These are phyloP conservation scores for Drosophila nebulosa DNA, from an alignment of 1,140 invertebrate genomes.

Conservation along the genomic window DNA sequence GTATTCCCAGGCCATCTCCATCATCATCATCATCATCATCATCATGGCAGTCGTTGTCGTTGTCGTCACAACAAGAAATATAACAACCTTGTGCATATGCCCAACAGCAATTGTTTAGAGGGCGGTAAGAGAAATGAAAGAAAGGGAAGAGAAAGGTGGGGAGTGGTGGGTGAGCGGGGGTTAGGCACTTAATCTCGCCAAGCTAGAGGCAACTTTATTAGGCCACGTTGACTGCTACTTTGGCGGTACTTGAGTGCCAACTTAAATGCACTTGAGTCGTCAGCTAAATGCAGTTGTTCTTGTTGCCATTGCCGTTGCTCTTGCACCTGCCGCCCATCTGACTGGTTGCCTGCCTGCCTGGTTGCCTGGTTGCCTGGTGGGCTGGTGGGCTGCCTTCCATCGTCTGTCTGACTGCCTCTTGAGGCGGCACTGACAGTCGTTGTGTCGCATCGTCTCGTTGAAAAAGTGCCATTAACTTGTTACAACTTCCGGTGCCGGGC, in stretches of 20 bases:
- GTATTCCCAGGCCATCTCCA: conserved; percentile 17
- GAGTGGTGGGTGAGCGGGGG: neutral
- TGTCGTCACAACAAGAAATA: conserved; percentile 2
- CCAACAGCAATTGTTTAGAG: conserved; percentile 7
- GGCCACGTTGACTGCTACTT: conserved; percentile 75
- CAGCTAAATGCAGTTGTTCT: conserved; percentile 43
- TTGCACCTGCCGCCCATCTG: conserved; percentile 28
- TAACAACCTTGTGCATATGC: conserved; percentile 8
- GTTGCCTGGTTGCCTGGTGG: neutral
- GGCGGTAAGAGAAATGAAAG: neutral
- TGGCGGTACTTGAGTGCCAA: conserved; percentile 69
- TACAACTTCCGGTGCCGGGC: conserved; percentile 66
- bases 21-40: conserved; percentile 12
- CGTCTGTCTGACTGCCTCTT: conserved; percentile 5
- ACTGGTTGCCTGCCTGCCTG: neutral
- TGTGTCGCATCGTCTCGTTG: conserved; percentile 38
- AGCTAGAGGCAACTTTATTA: conserved; percentile 69
- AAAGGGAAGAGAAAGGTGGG: neutral
- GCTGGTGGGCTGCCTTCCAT: neutral
- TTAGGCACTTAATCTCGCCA: conserved; percentile 48
- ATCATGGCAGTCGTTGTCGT: neutral
- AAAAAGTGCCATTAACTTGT: conserved; percentile 71
- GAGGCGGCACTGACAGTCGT: conserved; percentile 58
- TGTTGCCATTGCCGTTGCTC: conserved; percentile 20
- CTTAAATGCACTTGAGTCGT: conserved; percentile 65